These are phyloP conservation scores for Sinonovacula constricta DNA, from an alignment of 1,140 invertebrate genomes.

Conservation along the genomic window DNA sequence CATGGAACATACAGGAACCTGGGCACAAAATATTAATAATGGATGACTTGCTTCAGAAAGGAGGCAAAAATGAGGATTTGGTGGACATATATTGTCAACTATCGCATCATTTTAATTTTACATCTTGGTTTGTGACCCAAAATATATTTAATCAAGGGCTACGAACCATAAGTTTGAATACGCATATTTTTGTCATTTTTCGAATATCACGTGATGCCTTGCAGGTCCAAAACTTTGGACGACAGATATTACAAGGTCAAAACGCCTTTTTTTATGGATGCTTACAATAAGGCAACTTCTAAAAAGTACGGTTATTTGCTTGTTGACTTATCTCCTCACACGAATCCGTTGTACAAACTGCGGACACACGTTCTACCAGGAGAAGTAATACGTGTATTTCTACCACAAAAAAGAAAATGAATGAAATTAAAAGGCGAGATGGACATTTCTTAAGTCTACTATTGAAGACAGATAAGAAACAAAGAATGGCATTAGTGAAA, in stretches of 20 bases:
- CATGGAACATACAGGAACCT: conserved; percentile 14
- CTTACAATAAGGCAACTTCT: conserved; percentile 40
- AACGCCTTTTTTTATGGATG: conserved; percentile 52
- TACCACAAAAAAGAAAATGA: conserved; percentile 39
- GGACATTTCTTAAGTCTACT: conserved; percentile 36
- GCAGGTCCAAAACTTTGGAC: conserved; percentile 53
- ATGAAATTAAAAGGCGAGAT: background rate
- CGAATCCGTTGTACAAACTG: conserved; percentile 19
- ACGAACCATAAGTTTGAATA: conserved; percentile 7
- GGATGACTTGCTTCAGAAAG: background rate
- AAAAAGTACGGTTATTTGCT: conserved; percentile 51
- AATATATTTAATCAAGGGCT: conserved; percentile 19
- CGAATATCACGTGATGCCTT: conserved; percentile 49
- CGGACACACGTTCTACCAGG: conserved; percentile 1
- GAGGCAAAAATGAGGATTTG: background rate
- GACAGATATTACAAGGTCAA: conserved; percentile 53
- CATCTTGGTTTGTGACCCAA: conserved; percentile 21
- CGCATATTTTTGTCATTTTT: conserved; percentile 51
- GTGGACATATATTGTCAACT: conserved; percentile 2
- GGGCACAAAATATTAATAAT: conserved; percentile 20
- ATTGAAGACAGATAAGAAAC: conserved; percentile 31
- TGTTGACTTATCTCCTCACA: conserved; percentile 44
- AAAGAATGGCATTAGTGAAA: conserved; percentile 36
- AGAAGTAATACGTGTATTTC: conserved; percentile 10
- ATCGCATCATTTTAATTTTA: conserved; percentile 23